These are phyloP conservation scores for Polymixis flavicincta DNA, from an alignment of 2,888 invertebrate genomes.

Conservation along the genomic window DNA sequence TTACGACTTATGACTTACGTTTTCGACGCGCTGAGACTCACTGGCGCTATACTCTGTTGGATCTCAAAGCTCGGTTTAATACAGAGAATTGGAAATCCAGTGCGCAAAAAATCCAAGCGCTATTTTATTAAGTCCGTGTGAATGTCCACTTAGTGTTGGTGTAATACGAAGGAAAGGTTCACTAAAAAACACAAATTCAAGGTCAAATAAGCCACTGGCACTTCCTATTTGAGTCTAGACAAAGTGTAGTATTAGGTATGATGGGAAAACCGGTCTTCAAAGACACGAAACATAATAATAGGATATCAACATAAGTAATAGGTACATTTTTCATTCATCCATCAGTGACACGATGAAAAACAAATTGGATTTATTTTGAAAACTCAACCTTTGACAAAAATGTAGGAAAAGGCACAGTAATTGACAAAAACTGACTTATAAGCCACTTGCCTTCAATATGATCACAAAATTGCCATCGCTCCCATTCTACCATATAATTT, in stretches of 20 bases:
- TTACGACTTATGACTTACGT: no score
- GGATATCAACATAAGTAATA: background rate
- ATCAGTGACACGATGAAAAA: constrained; percentile 5
- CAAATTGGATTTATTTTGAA: background rate
- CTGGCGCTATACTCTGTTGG: no score
- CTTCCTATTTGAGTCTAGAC: background rate
- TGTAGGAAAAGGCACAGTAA: background rate
- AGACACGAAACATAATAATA: background rate
- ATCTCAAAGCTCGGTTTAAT: no score
- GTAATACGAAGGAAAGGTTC: background rate
- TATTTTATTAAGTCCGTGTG: no score
- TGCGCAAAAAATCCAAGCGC: no score
- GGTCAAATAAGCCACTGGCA: background rate
- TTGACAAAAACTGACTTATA: background rate
- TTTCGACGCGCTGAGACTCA: no score
- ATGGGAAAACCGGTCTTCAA: background rate
- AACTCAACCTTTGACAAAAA: background rate
- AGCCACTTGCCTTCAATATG: background rate
- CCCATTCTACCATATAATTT: constrained; percentile 15
- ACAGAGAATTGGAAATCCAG: no score
- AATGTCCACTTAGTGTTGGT: no score
- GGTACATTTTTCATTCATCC: background rate
- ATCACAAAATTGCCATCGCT: constrained; percentile 12
- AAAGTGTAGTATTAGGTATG: background rate
- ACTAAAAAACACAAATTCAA: background rate